These are phyloP conservation scores for Nomia melanderi DNA, from an alignment of 1,140 invertebrate genomes.

Conservation along the genomic window DNA sequence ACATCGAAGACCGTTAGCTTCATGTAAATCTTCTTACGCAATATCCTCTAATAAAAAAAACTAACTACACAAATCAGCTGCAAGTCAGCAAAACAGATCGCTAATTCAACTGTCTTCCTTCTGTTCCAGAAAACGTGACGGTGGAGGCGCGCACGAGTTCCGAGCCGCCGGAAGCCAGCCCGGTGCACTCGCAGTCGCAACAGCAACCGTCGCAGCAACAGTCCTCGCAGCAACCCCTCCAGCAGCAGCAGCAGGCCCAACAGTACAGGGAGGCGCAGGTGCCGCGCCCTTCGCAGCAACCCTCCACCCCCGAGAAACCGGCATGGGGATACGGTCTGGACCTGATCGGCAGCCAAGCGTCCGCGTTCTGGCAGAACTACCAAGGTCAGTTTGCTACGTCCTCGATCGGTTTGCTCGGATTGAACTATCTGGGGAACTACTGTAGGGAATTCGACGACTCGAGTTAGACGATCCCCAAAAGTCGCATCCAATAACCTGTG, in stretches of 20 bases:
- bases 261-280: slow-evolving; percentile 76
- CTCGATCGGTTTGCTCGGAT: too few relatives aligned
- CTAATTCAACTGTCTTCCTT: too few relatives aligned
- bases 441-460: too few relatives aligned
- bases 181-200: slow-evolving; percentile 79
- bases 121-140: slow-evolving; percentile 73
- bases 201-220: slow-evolving; percentile 79
- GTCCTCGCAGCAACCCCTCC: slow-evolving; percentile 70
- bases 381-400: slow-evolving; percentile 84
- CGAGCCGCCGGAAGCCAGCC: slow-evolving; percentile 79
- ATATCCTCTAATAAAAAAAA: too few relatives aligned
- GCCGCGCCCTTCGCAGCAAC: slow-evolving; percentile 78
- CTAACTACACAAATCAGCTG: too few relatives aligned
- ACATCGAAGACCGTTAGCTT: too few relatives aligned
- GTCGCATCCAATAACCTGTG: too few relatives aligned
- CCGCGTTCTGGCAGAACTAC: slow-evolving; percentile 93
- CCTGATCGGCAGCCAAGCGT: slow-evolving; percentile 88
- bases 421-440: too few relatives aligned
- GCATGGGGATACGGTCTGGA: slow-evolving; percentile 88
- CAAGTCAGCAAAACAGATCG: too few relatives aligned
- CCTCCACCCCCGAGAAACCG: slow-evolving; percentile 80
- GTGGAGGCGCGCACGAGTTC: slow-evolving; percentile 76
- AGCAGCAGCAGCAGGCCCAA: slow-evolving; percentile 74
- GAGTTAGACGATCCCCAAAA: too few relatives aligned
- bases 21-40: too few relatives aligned